These are phyloP conservation scores for Ecdyonurus torrentis DNA, from an alignment of 2,888 invertebrate species.

Conservation along the genomic window DNA sequence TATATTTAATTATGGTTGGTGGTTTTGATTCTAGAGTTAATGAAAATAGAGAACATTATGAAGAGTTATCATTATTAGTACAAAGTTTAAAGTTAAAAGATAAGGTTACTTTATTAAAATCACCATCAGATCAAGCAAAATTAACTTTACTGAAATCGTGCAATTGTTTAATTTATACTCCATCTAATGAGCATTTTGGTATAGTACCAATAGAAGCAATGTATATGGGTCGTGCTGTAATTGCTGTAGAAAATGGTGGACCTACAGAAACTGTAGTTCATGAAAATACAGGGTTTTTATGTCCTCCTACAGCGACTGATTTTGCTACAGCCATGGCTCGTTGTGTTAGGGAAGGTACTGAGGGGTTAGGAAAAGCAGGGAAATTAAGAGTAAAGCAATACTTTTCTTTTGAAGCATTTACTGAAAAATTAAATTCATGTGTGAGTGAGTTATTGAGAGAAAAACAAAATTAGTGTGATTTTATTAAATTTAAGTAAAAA, in stretches of 20 bases:
- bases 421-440: conserved; percentile 38
- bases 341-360: conserved; percentile 40
- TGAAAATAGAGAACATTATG: conserved; percentile 75
- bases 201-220: conserved; percentile 98
- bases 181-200: conserved; percentile 95
- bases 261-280: conserved; percentile 82
- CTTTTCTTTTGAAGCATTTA: conserved; percentile 74
- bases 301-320: conserved; percentile 44
- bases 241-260: conserved; percentile 91
- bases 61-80: conserved; percentile 52
- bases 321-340: conserved; percentile 64
- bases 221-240: conserved; percentile 82
- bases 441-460: neutral
- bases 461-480: neutral
- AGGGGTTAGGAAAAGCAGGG: conserved; percentile 59
- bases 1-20: conserved; percentile 86
- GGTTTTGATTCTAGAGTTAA: conserved; percentile 81
- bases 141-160: conserved; percentile 56
- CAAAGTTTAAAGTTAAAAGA: conserved; percentile 41
- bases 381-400: conserved; percentile 52
- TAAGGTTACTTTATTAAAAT: conserved; percentile 68
- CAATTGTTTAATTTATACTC: conserved; percentile 81
- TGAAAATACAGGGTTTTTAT: conserved; percentile 64
- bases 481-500: too few relatives aligned
- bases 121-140: conserved; percentile 75